Evolutionary conservation across 2,888 invertebrate genomes (phyloP), one percentile per base, ranked within the genome.

Genomic region (Tipula lateralis): DNA sequence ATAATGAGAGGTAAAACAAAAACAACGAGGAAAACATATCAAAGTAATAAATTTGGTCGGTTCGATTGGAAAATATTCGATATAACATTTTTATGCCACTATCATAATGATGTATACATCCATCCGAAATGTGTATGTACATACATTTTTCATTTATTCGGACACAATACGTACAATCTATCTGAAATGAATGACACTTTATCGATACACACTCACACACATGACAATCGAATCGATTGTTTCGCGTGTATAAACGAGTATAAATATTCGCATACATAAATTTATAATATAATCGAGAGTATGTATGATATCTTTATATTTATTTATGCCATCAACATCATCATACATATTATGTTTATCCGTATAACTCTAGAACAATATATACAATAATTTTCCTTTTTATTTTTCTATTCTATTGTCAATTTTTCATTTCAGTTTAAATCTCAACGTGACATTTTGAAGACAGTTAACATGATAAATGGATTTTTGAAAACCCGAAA

Each of bases 271-370:
- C 3, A 66, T 24, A 66, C 19, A 66, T 66, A 66, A 24, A 66
- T 24, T 9, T 2, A 16, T 44, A 44, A 44, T 44, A 16, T 66
- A 50, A 50, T 6, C 50, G 9, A 66, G 24, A 2, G 24, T 24
- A 24, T 66, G 66, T 9, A 24, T 66, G 66, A 66, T 66, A 66
- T 66, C 66, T 66, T 66, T 9, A 66, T 66, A 24, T 66, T 66
- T 66, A 66, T 66, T 66, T 66, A 66, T 66, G 66, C 66, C 66
- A 66, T 66, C 66, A 66, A 66, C 66, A 66, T 66, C 66, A 66
- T 66, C 66, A 66, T 66, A 66, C 7, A 66, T 66, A 19, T n/a
- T n/a, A n/a, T n/a, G n/a, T n/a, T n/a, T n/a, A n/a, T 66, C 7
- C 24, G 13, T 13, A 2, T 66, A 24, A 7, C 66, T 19, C 66